Evolutionary conservation across 2,888 invertebrate genomes (phyloP).

Genomic region (Chrysodeixis includens): DNA sequence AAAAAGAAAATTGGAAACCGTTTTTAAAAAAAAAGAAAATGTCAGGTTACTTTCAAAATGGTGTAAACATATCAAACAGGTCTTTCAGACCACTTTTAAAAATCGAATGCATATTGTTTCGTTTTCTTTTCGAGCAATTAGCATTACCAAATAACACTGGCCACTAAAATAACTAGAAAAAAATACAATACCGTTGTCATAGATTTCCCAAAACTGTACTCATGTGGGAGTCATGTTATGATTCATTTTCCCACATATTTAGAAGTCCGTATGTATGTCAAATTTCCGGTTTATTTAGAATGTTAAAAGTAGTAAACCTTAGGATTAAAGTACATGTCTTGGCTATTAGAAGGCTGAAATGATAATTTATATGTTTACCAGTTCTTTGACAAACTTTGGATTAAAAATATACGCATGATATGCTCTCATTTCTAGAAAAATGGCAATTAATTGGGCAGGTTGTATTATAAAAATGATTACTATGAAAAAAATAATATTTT

Average conservation of each 20-base stretch:
- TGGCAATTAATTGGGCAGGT: too few relatives aligned
- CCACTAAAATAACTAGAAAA: neutral
- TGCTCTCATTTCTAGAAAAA: too few relatives aligned
- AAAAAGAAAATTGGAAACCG: too few relatives aligned
- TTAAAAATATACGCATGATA: too few relatives aligned
- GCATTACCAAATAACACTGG: neutral
- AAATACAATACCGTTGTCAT: neutral
- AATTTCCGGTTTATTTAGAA: conserved; percentile 33
- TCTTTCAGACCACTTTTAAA: too few relatives aligned
- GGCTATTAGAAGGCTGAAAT: neutral
- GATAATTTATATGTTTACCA: neutral
- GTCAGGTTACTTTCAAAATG: too few relatives aligned
- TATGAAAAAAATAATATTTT: too few relatives aligned
- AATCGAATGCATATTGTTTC: neutral
- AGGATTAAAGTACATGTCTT: conserved; percentile 10
- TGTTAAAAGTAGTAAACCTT: conserved; percentile 14
- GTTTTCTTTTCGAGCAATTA: neutral
- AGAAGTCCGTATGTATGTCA: conserved; percentile 51
- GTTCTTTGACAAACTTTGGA: too few relatives aligned
- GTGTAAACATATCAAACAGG: too few relatives aligned
- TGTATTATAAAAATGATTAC: too few relatives aligned
- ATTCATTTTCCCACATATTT: conserved; percentile 54
- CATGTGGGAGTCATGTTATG: conserved; percentile 7
- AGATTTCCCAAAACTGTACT: conserved; percentile 25
- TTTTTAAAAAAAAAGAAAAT: too few relatives aligned